Evolutionary conservation across 2,113 vertebrate genomes (phyloP), one percentile per base, ranked within the genome.

Genomic region (Atlantisia rogersi): DNA sequence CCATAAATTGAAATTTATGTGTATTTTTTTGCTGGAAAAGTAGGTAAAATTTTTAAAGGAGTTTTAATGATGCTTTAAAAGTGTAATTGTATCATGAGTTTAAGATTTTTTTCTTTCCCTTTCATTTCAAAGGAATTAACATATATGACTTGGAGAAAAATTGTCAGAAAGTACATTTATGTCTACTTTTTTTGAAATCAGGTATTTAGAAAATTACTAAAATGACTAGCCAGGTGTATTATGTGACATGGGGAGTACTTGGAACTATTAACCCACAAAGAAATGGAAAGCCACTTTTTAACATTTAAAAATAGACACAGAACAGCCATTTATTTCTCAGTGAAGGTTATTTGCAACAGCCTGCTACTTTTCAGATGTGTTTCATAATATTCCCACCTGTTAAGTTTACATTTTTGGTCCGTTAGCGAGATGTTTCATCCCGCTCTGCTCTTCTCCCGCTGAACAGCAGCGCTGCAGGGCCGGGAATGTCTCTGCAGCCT

Each of bases 401-500:
- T 56, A 22, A 65, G 69, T 56, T 71, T 46, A 31, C 2, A 1
- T 13, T 75, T 90, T 75, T 63, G 16, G 4, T 48, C n/a, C 3
- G 0, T 52, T 88, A 8, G 2, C 2, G 2, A 1, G 5, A 12
- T 17, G 21, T 62, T 75, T 46, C 52, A 9, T 37, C 46, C 28
- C 4, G 1, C 24, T 73, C 76, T 37, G 31, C 37, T 21, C 28
- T 82, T 13, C 22, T 81, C 5, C 77, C 63, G 16, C 46, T 39
- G 64, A 63, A 7, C 22, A 70, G 25, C 15, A n/a, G 1, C 3
- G 10, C 28, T 25, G 14, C 7, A 0, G 9, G 1, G 1, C 32
- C 0, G 0, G 69, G 37, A 83, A 44, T 0, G 0, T 24, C 59
- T 50, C n/a, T 6, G 14, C 59, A 2, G 1, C 73, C 13, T 16